Percentiles rank a stretch among this genome's conserved stretches.
Conservation (phyloP, 2,113 vertebrate genomes). For the Eulacestoma nigropectus region DNA sequence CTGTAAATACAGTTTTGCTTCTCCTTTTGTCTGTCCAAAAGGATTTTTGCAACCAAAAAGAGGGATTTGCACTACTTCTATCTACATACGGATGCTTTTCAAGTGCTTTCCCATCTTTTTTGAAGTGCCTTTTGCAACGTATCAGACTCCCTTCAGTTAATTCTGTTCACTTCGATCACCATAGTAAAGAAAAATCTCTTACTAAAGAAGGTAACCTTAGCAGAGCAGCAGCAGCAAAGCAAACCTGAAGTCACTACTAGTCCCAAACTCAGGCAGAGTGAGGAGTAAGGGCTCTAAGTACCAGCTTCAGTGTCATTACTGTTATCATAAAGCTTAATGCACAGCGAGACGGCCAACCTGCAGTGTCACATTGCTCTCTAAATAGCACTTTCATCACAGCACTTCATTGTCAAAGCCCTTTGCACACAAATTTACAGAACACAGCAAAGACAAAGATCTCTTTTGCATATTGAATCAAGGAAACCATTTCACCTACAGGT, state of each 20-base stretch:
- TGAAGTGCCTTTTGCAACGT: background rate
- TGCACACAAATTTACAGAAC: slow-evolving; percentile 6
- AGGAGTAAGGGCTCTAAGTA: background rate
- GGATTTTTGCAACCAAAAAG: background rate
- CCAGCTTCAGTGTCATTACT: background rate
- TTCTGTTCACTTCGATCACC: background rate
- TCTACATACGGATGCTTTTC: background rate
- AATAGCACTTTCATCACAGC: slow-evolving; percentile 38
- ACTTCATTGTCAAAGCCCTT: slow-evolving; percentile 61
- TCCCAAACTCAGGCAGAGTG: background rate
- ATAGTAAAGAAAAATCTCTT: background rate
- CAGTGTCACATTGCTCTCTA: background rate
- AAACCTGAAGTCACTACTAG: background rate
- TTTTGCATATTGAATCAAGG: slow-evolving; percentile 21
- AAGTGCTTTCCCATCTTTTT: background rate
- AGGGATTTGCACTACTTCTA: background rate
- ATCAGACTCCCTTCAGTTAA: background rate
- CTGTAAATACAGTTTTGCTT: background rate
- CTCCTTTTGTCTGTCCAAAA: background rate
- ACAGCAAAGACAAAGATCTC: background rate
- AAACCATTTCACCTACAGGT: background rate
- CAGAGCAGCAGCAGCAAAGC: slow-evolving; percentile 54
- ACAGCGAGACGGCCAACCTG: slow-evolving; percentile 13
- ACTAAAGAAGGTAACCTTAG: background rate
- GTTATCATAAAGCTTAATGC: slow-evolving; percentile 12